Base-by-base conservation (phyloP, 1,140 invertebrate genomes). In the Drosophila dunni region DNA sequence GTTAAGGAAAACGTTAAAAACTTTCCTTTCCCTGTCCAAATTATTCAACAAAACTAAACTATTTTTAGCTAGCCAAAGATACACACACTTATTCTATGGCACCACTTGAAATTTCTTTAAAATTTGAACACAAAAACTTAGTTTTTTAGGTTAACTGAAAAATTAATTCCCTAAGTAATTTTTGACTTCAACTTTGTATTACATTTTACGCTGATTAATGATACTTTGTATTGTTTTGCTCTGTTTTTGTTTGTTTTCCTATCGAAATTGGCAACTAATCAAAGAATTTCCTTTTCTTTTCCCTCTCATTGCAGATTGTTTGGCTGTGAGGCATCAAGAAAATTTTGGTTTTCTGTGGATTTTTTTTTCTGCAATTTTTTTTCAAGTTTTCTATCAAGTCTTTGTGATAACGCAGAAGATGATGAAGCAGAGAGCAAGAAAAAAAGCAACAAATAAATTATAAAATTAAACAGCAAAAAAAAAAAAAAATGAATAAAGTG, bases 401-500 rank as follows among this genome's bases (percentile, higher is more conserved):
- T 29, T 29, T 60, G 56, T 73, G 64, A 68, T 68, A 73, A 73
- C 60, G 46, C 64, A 36, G 33, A 38, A 51, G 56, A 44, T 68
- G 64, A 61, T 61, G 65, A 60, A 29, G 34, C 8, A 42, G 11
- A 29, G 36, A 45, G 42, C 29, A 46, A 53, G 34, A 9, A 17
- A 42, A 7, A 13, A 3, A 56, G 45, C 10, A 29, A 45, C 15
- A 17, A 33, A 42, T 42, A 53, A 40, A 38, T 40, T 7, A 33
- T 40, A 40, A 11, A 42, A 48, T 36, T 15, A 40, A 40, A 5
- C 53, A 44, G 50, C 3, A 54, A 53, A 36, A 36, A 20, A 56
- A 56, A 53, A 36, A 13, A n/a, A 24, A 51, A 60, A 71, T 33
- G 7, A 48, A 76, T 73, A 77, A 65, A 63, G 44, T 83, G 83